A percentile compares a stretch with the other conserved stretches of the same genome.
Evolutionary conservation across 2,113 vertebrate species (phyloP).

Genomic region (Tauraco erythrolophus): DNA sequence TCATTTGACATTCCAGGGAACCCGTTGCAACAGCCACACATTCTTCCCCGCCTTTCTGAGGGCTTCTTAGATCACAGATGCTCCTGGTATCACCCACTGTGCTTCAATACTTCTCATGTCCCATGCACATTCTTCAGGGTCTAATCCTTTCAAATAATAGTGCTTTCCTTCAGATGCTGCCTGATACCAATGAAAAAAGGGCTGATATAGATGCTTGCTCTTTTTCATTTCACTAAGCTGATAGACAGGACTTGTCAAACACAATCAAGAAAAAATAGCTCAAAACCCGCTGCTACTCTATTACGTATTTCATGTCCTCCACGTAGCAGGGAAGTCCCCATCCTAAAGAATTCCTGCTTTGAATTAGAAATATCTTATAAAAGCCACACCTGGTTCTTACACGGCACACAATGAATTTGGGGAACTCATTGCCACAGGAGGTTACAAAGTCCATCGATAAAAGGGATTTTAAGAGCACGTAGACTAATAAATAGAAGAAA

Average conservation of each 20-base stretch:
- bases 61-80: background rate
- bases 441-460: background rate
- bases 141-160: constrained; percentile 11
- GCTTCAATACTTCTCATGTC: constrained; percentile 11
- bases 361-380: background rate
- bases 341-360: background rate
- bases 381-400: background rate
- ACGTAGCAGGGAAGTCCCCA: background rate
- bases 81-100: constrained; percentile 44
- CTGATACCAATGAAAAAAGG: background rate
- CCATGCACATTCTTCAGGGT: background rate
- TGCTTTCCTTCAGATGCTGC: constrained; percentile 18
- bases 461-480: background rate
- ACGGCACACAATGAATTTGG: background rate
- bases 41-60: constrained; percentile 26
- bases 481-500: background rate
- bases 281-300: background rate
- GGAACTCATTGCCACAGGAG: accelerated
- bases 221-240: constrained; percentile 50
- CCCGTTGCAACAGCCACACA: constrained; percentile 15
- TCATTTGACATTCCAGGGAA: constrained; percentile 56
- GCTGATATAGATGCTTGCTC: constrained; percentile 25
- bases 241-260: constrained; percentile 22
- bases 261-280: background rate
- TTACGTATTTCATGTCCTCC: background rate